Evolutionary conservation across 2,113 vertebrate genomes (phyloP), one percentile per base, ranked within the genome.

Genomic region (Tragulus kanchil): DNA sequence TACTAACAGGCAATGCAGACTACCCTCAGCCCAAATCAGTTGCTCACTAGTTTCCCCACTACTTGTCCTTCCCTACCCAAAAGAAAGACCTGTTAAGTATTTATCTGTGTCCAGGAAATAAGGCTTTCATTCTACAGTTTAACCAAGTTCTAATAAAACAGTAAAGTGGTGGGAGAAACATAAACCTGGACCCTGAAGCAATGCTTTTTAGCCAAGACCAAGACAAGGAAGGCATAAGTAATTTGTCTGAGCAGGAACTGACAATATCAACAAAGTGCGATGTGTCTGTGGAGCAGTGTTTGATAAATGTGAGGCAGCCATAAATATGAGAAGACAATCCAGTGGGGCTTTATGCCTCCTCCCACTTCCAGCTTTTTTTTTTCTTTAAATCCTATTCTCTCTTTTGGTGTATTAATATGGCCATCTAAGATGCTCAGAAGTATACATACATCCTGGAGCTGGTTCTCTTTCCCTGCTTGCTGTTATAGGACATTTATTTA

Each of bases 221-320:
- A 4, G 77, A 75, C 93, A 75, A 97, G 79, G 54, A 97, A 93
- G 62, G 84, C 64, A 31, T 28, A 79, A 96, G 52, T 96, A 84
- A 98, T 97, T 98, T 97, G 83, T 93, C 93, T 97, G 97, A 98
- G 95, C 92, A 93, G 91, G 64, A 98, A 87, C 52, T 84, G 94
- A 83, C 97, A 98, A 65, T 96, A 97, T 94, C 96, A 93, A 97
- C 96, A 94, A 97, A 98, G 96, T 98, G 86, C 89, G 96, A 96
- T 92, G 26, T 96, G 96, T 93, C 92, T 92, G 61, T 93, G 88
- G 61, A 97, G 61, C 96, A 78, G 95, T 56, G 82, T 90, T 88
- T 95, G 96, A 97, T 97, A 96, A 97, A 97, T 97, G 97, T 31
- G 85, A 97, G 90, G 96, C 96, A 93, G 97, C 93, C 85, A 97